phyloP scores from a whole-genome alignment of 1,140 invertebrate species.

The Drosophila mauritiana region DNA sequence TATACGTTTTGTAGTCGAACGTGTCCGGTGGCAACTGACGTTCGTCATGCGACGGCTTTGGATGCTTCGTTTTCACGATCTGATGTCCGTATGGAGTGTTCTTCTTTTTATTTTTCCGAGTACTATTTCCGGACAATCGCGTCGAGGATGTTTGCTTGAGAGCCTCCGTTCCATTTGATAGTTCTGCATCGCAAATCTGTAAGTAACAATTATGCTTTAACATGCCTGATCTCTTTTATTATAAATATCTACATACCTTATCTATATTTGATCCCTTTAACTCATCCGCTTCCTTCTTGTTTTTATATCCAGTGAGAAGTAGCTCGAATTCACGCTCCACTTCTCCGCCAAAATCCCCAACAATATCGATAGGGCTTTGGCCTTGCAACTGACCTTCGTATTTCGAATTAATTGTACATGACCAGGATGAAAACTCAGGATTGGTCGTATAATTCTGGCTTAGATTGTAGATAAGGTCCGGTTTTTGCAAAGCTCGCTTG shows the following conservation, averaged over 20 bases:
- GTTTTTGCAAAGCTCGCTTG: slow-evolving; percentile 10
- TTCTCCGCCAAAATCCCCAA: slow-evolving; percentile 42
- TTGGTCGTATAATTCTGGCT: slow-evolving; percentile 26
- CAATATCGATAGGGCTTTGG: slow-evolving; percentile 33
- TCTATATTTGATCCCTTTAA: slow-evolving; percentile 77
- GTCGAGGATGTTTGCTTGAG: slow-evolving; percentile 15
- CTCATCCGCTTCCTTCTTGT: slow-evolving; percentile 85
- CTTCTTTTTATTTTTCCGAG: slow-evolving; percentile 32
- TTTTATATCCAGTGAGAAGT: slow-evolving; percentile 87
- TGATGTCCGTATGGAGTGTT: slow-evolving; percentile 29
- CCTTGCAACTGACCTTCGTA: slow-evolving; percentile 17
- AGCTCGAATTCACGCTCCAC: slow-evolving; percentile 46
- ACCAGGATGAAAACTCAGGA: slow-evolving; percentile 1
- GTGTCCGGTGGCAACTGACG: slow-evolving; percentile 41
- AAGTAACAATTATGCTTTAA: background rate
- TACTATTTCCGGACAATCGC: slow-evolving; percentile 12
- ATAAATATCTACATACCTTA: slow-evolving; percentile 12
- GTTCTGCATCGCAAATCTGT: slow-evolving; percentile 31
- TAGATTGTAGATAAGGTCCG: slow-evolving; percentile 32
- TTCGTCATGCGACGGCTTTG: slow-evolving; percentile 35
- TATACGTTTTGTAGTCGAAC: slow-evolving; percentile 38
- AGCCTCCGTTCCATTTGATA: slow-evolving; percentile 35
- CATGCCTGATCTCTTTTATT: background rate
- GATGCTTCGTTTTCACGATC: slow-evolving; percentile 14
- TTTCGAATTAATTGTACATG: slow-evolving; percentile 27